Evolutionary conservation across 2,888 invertebrate species (phyloP).

Genomic region (Cerastis leucographa): DNA sequence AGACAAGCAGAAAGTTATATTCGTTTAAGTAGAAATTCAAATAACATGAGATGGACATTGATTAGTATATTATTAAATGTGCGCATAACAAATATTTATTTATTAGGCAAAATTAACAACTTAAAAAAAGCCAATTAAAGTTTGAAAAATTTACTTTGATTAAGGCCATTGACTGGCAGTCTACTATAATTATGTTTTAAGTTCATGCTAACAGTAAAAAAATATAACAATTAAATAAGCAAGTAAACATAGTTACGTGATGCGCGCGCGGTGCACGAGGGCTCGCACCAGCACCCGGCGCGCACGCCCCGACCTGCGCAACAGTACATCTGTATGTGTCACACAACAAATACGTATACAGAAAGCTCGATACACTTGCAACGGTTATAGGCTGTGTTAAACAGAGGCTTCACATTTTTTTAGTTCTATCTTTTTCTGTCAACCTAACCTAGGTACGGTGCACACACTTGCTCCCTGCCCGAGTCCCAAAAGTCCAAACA

Average conservation of each 20-base stretch:
- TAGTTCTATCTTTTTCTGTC: too few relatives aligned
- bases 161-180: not conserved
- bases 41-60: not conserved
- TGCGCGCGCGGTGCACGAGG: conserved; percentile 23
- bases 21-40: too few relatives aligned
- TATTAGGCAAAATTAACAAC: too few relatives aligned
- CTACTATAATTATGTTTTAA: not conserved
- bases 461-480: too few relatives aligned
- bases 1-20: too few relatives aligned
- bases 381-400: not conserved
- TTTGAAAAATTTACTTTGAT: not conserved
- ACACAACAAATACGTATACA: not conserved
- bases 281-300: conserved; percentile 14
- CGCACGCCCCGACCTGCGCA: conserved; percentile 7
- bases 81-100: not conserved
- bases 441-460: too few relatives aligned
- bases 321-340: not conserved
- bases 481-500: too few relatives aligned
- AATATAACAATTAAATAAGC: not conserved
- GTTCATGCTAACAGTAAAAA: not conserved
- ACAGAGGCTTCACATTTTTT: not conserved
- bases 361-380: not conserved
- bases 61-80: not conserved
- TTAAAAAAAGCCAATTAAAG: too few relatives aligned
- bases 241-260: conserved; percentile 12